Evolutionary conservation across 2,113 vertebrate species (phyloP), one percentile per base, ranked within the genome.

Genomic region (Pomatostomus ruficeps): DNA sequence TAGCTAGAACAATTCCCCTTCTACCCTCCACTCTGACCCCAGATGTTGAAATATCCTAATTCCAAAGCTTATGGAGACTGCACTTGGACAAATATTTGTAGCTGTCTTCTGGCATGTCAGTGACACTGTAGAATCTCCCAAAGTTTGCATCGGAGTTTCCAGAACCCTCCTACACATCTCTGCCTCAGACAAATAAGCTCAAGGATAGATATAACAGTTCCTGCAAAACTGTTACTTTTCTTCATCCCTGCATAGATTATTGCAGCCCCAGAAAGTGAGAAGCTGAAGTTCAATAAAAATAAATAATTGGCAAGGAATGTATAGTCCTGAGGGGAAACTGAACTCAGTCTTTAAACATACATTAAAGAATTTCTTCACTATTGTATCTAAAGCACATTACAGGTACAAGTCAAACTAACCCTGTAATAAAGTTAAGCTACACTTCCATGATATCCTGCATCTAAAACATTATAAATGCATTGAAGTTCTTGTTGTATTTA

Each of bases 121-220:
- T 25, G 55, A 23, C 55, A 28, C 1, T 25, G 51, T 1, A 45
- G 23, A 85, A 66, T 13, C 21, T 12, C 33, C 6, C 7, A 0
- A 25, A 79, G 20, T 52, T 48, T 71, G 36, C 23, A 70, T 12
- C 9, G 57, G 26, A n/a, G 15, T 22, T 67, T 76, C 25, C 67
- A 92, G 40, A 83, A 68, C 17, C 22, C 43, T 65, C 54, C 54
- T 35, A 40, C 4, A 11, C 10, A 40, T 22, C 36, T 77, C 46
- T 73, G 40, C 63, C 31, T 73, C 24, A 76, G 23, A 59, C 18
- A 63, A 62, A 2, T 10, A 79, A 63, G 7, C 18, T 57, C 6
- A 57, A 54, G 23, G 35, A 63, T 1, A 3, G 0, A 1, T 20
- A 18, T 0, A 9, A 59, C 24, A 61, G 25, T 3, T 71, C 51